These are phyloP conservation scores for Sitta carolinensis DNA, from an alignment of 2,797 vertebrate species.

Conservation along the genomic window DNA sequence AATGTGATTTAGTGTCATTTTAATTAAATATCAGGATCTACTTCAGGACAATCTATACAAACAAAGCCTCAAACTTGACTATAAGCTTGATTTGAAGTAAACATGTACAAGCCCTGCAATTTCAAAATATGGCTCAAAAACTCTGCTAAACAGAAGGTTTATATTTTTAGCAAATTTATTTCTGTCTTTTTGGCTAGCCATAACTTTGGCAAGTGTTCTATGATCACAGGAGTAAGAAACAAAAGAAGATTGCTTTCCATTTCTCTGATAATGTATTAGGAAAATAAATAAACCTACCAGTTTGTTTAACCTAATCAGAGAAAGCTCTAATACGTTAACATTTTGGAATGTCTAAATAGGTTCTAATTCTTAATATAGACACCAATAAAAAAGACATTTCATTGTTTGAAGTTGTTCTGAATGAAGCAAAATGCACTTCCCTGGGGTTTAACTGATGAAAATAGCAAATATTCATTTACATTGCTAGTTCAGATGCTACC, in stretches of 20 bases:
- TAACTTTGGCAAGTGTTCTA: conserved; percentile 79
- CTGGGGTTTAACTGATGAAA: conserved; percentile 64
- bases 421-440: conserved; percentile 69
- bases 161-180: conserved; percentile 80
- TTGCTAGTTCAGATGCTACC: conserved; percentile 11
- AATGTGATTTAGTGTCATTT: conserved; percentile 83
- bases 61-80: conserved; percentile 79
- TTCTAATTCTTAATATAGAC: conserved; percentile 65
- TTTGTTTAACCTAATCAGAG: conserved; percentile 64
- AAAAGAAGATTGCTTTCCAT: conserved; percentile 76
- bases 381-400: conserved; percentile 55
- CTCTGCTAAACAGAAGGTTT: conserved; percentile 77
- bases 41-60: conserved; percentile 81
- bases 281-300: conserved; percentile 62
- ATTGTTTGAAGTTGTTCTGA: conserved; percentile 61
- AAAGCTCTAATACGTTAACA: conserved; percentile 37
- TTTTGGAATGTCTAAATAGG: conserved; percentile 59
- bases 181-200: conserved; percentile 78
- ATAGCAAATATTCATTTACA: conserved; percentile 67
- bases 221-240: conserved; percentile 75
- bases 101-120: conserved; percentile 71
- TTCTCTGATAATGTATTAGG: conserved; percentile 70
- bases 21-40: conserved; percentile 83
- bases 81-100: conserved; percentile 79
- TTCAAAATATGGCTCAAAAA: conserved; percentile 76